Base-by-base conservation (phyloP, 2,113 vertebrate genomes). In the Ictalurus furcatus region DNA sequence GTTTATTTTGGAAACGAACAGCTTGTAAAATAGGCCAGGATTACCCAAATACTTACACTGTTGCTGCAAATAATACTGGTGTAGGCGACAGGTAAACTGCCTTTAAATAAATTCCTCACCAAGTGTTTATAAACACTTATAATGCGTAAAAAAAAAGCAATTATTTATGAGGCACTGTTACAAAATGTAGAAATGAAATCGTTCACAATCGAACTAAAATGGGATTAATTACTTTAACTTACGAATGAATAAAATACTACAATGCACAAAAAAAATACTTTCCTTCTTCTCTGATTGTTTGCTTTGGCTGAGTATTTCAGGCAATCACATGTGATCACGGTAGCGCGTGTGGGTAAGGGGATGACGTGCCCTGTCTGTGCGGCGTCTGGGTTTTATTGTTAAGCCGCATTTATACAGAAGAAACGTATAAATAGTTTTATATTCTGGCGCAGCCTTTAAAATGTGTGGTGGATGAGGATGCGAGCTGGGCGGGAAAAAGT, bases 341-440 rank as follows among this genome's bases (percentile, higher is more conserved):
- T 14, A n/a, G 78, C 28, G 19, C 3, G 8, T 58, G 80, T 37
- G 48, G 30, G 80, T 11, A 56, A 16, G 28, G 30, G 80, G 17
- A 23, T 40, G 79, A 83, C 56, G 58, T 40, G 56, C 30, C 61
- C 30, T 12, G 19, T 82, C 54, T 82, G 54, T 25, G 1, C 79
- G 30, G 52, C 2, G 16, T 58, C 16, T 82, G 79, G 17, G n/a
- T 59, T 82, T 83, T 37, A 61, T 61, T 63, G 58, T 83, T 40
- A 83, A 83, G 81, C 56, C 56, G 37, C 58, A 6, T 37, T 83
- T 23, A 83, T 23, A 40, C 5, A 13, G 58, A 83, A 63, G 56
- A 59, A 61, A 30, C 56, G 25, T 83, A 61, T 40, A 83, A 83
- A 83, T 61, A 61, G 56, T 25, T 83, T 83, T 40, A 83, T 61